Base-by-base conservation (phyloP, 2,888 invertebrate genomes). In the Sicus ferrugineus region DNA sequence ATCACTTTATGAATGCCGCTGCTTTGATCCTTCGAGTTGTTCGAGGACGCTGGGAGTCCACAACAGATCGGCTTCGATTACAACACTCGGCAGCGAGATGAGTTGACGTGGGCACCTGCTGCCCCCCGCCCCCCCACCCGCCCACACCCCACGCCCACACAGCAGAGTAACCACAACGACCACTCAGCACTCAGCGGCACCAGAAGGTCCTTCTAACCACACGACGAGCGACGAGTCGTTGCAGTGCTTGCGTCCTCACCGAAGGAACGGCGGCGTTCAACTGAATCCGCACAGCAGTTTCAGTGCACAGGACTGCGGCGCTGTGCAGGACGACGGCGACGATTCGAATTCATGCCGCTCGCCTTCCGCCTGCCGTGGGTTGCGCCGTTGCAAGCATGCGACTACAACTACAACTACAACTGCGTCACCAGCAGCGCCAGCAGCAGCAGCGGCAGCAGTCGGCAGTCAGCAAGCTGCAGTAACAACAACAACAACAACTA, bases 251-350 rank as follows among this genome's bases (percentile, higher is more conserved):
- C 80, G 82, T 83, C 83, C 83, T 83, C 82, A 79, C 83, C 83
- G 80, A 79, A 83, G 83, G 81, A 83, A 78, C 81, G 78, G 74
- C 79, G 82, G 81, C 83, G 81, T 81, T 78, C 81, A 81, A 83
- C 83, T 83, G 78, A 83, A 78, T 78, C 68, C 75, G 76, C 74
- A 73, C 70, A 73, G 75, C 77, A 75, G 75, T 78, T 76, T 76
- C 19, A 26, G 48, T 64, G 68, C 63, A 64, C 46, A 63, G 66
- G 46, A 68, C 63, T 58, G 56, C 63, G 38, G 52, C 42, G 16
- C 26, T n/a, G 23, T 7, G 52, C 66, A 66, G 65, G 66, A 66
- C 42, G 66, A 56, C 28, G 28, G 48, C 67, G 48, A 26, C 59
- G 52, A 30, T 28, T 38, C 38, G 59, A 59, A 59, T 59, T 38